Evolutionary conservation across 1,140 invertebrate genomes (phyloP).

Genomic region (Intoshia linei): DNA sequence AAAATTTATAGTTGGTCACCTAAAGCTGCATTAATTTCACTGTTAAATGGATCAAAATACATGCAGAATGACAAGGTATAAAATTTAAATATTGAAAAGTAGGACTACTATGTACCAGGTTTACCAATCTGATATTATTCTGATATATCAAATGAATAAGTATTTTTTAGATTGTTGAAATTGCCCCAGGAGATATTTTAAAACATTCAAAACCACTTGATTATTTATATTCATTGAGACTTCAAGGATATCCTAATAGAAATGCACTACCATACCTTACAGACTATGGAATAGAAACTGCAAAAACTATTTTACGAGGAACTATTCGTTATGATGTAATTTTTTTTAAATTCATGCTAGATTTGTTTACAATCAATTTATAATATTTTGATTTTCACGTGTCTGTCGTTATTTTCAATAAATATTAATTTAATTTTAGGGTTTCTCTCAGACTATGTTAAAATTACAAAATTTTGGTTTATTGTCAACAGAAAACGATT

Average conservation of each 20-base stretch:
- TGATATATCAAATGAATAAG: background rate
- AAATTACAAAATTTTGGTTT: constrained; percentile 51
- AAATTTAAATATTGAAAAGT: background rate
- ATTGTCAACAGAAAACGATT: constrained; percentile 47
- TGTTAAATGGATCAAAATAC: constrained; percentile 52
- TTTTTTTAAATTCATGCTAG: background rate
- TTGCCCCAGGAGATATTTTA: constrained; percentile 50
- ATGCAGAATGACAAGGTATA: constrained; percentile 23
- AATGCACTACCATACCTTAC: constrained; percentile 60
- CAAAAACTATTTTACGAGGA: constrained; percentile 52
- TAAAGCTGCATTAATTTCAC: constrained; percentile 51
- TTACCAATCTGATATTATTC: background rate
- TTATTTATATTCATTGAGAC: constrained; percentile 70
- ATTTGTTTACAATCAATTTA: background rate
- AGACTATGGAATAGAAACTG: constrained; percentile 40
- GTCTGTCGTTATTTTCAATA: constrained; percentile 4
- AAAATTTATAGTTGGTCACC: constrained; percentile 40
- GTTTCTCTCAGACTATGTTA: constrained; percentile 52
- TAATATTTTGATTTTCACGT: background rate
- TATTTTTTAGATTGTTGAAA: constrained; percentile 38
- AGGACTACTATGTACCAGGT: background rate
- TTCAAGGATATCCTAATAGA: constrained; percentile 78
- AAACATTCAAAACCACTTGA: constrained; percentile 43
- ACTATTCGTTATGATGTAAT: constrained; percentile 47
- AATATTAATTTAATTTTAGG: constrained; percentile 22